phyloP scores from a whole-genome alignment of 2,888 invertebrate species.

The Clunio marinus region DNA sequence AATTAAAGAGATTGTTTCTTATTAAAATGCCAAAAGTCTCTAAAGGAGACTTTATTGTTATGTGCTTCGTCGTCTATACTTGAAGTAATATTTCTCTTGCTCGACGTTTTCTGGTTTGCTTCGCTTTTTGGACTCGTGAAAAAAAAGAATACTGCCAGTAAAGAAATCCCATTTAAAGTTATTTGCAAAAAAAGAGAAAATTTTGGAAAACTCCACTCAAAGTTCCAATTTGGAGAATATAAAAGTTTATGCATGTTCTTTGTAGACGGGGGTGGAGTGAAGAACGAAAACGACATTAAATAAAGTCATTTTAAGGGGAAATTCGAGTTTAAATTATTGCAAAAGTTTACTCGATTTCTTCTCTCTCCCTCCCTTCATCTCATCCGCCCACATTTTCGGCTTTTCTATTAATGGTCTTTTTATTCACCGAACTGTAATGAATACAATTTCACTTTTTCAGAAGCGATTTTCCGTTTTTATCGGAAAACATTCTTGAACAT shows the following conservation, averaged over 20 bases:
- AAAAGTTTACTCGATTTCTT: conserved; percentile 20
- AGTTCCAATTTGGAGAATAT: conserved; percentile 15
- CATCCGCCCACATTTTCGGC: not conserved
- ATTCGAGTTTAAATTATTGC: conserved; percentile 30
- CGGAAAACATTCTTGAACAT: not conserved
- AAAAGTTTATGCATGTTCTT: conserved; percentile 28
- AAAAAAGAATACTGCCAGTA: not conserved
- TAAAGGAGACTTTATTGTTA: conserved; percentile 13
- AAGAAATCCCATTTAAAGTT: not conserved
- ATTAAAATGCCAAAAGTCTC: conserved; percentile 20
- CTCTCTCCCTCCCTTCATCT: no score
- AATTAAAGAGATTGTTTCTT: conserved; percentile 30
- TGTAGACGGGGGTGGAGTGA: not conserved
- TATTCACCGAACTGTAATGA: conserved; percentile 36
- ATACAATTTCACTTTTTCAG: conserved; percentile 21
- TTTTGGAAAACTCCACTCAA: not conserved
- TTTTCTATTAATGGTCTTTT: conserved; percentile 35
- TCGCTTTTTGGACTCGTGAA: no score
- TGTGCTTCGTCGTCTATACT: not conserved
- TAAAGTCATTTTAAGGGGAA: conserved; percentile 16
- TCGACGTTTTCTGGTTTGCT: no score
- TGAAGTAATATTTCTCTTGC: not conserved
- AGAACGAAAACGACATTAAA: not conserved
- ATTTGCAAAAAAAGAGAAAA: not conserved
- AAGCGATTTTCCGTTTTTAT: not conserved